These are phyloP conservation scores for Drosophila neotestacea DNA, from an alignment of 2,888 invertebrate genomes.

Conservation along the genomic window DNA sequence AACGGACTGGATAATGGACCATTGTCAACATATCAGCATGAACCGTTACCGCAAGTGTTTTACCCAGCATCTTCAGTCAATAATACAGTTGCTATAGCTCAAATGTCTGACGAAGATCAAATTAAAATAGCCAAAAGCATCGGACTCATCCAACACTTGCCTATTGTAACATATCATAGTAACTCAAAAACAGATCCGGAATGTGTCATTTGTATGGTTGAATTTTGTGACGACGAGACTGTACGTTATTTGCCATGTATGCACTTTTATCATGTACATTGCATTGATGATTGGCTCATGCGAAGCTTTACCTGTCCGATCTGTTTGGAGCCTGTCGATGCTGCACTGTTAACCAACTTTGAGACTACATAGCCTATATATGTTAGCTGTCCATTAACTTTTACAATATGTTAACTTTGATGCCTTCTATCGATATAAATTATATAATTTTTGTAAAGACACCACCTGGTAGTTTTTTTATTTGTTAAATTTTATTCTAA, in stretches of 20 bases:
- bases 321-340: constrained; percentile 97
- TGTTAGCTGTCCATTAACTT: not conserved
- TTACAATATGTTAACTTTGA: not conserved
- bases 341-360: constrained; percentile 93
- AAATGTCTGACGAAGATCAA: constrained; percentile 92
- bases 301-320: constrained; percentile 95
- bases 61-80: constrained; percentile 89
- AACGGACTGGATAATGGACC: constrained; percentile 82
- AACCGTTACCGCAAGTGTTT: constrained; percentile 87
- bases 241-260: constrained; percentile 95
- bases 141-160: constrained; percentile 94
- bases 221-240: constrained; percentile 90
- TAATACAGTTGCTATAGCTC: constrained; percentile 67
- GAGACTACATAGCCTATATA: constrained; percentile 86
- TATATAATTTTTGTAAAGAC: constrained; percentile 2
- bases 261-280: constrained; percentile 95
- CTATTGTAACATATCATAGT: constrained; percentile 92
- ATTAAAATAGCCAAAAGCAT: constrained; percentile 94
- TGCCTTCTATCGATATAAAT: not conserved
- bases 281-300: constrained; percentile 96
- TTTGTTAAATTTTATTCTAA: constrained; percentile 9
- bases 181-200: constrained; percentile 91
- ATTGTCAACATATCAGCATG: constrained; percentile 82
- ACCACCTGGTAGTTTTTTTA: constrained; percentile 19
- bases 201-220: constrained; percentile 97